Conservation (phyloP, 2,797 vertebrate species). For the Pangasius djambal region DNA sequence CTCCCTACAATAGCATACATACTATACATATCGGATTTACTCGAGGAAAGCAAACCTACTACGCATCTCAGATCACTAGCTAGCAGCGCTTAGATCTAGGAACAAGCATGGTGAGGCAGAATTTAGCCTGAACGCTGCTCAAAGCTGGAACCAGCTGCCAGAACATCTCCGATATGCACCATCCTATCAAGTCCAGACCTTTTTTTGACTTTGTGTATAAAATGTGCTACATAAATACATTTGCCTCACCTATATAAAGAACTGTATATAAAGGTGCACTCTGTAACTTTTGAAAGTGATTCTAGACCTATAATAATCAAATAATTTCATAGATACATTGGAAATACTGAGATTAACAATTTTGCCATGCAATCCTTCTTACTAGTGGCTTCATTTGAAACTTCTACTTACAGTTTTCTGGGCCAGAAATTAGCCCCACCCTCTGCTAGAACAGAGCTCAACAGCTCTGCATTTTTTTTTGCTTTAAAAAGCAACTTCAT, state of each 20-base stretch:
- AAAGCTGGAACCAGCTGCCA: neutral
- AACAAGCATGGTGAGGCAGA: neutral
- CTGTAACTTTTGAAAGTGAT: neutral
- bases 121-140: neutral
- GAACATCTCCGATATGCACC: neutral
- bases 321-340: neutral
- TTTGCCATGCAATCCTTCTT: neutral
- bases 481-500: too few relatives aligned
- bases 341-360: neutral
- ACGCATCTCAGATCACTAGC: neutral
- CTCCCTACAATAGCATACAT: too few relatives aligned
- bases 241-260: neutral
- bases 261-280: neutral
- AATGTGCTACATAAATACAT: neutral
- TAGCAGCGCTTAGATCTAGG: neutral
- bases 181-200: neutral
- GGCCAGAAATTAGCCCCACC: neutral
- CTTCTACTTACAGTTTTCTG: neutral
- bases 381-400: neutral
- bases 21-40: neutral
- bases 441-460: too few relatives aligned
- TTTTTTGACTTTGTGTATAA: neutral
- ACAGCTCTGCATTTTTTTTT: neutral
- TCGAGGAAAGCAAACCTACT: neutral
- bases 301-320: neutral